Conservation (phyloP, 92 coral and sea anemone species). For the Micromussa lordhowensis region DNA sequence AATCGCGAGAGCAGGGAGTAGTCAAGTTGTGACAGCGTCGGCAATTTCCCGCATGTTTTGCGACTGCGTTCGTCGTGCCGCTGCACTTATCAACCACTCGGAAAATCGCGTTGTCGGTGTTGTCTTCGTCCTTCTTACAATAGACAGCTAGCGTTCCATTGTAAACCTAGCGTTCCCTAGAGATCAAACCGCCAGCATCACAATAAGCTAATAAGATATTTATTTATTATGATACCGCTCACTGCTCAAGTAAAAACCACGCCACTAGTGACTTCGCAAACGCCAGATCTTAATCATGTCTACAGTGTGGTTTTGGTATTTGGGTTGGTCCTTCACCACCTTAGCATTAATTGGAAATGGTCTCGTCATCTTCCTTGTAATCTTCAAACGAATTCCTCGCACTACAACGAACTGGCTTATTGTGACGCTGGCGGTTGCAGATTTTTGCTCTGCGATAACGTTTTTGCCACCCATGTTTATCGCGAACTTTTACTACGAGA, state of each 20-base stretch:
- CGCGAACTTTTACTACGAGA: neutral
- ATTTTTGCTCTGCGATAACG: slow-evolving; percentile 6
- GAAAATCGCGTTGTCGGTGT: no score
- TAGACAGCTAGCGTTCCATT: no score
- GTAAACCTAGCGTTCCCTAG: no score
- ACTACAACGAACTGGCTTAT: slow-evolving; percentile 30
- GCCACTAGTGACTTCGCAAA: neutral
- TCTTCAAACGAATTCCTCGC: slow-evolving; percentile 12
- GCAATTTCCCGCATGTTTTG: no score
- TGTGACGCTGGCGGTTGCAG: slow-evolving; percentile 23
- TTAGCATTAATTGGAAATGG: slow-evolving; percentile 31
- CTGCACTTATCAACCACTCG: no score
- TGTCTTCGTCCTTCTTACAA: no score
- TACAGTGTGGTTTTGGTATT: slow-evolving; percentile 22
- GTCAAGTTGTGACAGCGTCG: no score
- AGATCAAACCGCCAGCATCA: no score
- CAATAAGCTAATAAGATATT: no score
- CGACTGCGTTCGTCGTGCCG: no score
- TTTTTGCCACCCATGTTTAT: slow-evolving; percentile 8
- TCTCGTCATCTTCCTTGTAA: slow-evolving; percentile 2
- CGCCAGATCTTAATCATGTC: neutral
- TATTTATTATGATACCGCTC: neutral
- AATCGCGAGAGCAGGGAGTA: no score
- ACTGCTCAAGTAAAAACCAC: neutral
- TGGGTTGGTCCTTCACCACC: slow-evolving; percentile 27